Conservation (phyloP, 2,888 invertebrate species). For the Formica aserva region DNA sequence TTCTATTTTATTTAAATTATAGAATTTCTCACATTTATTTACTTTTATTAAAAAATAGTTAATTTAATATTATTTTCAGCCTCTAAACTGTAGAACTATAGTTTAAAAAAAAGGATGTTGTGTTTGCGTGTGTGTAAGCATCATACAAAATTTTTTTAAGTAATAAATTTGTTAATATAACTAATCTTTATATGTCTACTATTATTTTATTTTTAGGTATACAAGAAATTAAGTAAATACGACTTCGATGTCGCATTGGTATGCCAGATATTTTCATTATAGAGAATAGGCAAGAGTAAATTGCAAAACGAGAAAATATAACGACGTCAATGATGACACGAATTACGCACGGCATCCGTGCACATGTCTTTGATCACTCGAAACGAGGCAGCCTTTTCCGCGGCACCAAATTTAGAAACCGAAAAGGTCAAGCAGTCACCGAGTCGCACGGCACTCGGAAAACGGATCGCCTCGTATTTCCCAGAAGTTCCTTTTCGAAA, state of each 20-base stretch:
- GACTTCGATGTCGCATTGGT: not conserved
- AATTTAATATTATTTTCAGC: not conserved
- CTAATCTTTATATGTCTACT: not conserved
- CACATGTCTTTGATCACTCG: slow-evolving; percentile 54
- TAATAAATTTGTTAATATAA: not conserved
- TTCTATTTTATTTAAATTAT: not conserved
- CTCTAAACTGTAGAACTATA: not conserved
- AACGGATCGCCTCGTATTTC: slow-evolving; percentile 64
- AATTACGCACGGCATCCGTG: slow-evolving; percentile 61
- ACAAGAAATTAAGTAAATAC: not conserved
- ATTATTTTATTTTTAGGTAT: not conserved
- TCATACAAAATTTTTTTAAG: too few relatives aligned
- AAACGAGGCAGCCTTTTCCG: slow-evolving; percentile 75
- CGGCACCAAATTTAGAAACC: slow-evolving; percentile 80
- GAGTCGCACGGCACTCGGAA: slow-evolving; percentile 72
- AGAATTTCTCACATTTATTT: not conserved
- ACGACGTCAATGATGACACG: slow-evolving; percentile 52
- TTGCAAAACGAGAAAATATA: slow-evolving; percentile 4
- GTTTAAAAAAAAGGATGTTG: not conserved
- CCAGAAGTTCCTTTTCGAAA: slow-evolving; percentile 41
- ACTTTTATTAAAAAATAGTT: not conserved
- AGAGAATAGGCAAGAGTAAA: not conserved
- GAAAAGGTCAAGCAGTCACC: slow-evolving; percentile 84
- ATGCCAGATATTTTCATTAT: not conserved
- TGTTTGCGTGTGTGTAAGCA: too few relatives aligned